Evolutionary conservation across 2,888 invertebrate genomes (phyloP).

Genomic region (Cephus sareptanus): DNA sequence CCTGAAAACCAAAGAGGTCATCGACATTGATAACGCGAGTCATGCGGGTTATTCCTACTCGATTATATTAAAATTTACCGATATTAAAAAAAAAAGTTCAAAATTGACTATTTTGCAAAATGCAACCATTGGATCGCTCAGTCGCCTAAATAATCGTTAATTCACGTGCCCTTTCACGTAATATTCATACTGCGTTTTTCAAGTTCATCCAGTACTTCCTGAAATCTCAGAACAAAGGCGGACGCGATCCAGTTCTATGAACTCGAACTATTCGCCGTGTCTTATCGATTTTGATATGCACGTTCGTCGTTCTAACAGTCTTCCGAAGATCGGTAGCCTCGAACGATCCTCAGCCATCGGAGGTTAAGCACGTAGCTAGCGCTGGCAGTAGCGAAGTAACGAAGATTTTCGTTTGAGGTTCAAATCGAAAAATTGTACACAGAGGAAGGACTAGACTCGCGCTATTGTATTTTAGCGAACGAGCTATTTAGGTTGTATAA

Average conservation of each 20-base stretch:
- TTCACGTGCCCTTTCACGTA: background rate
- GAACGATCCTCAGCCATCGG: background rate
- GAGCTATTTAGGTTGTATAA: background rate
- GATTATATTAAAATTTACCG: background rate
- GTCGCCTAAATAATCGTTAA: background rate
- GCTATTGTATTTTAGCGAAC: too few species aligned
- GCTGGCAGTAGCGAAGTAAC: background rate
- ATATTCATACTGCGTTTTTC: background rate
- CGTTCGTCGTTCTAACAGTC: background rate
- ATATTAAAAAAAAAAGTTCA: too few species aligned
- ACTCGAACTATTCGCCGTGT: background rate
- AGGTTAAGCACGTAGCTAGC: background rate
- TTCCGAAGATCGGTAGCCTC: background rate
- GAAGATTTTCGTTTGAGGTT: background rate
- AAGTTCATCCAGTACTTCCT: background rate
- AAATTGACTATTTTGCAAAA: background rate
- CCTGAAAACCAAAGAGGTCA: background rate
- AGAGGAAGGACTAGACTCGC: too few species aligned
- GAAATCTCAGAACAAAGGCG: background rate
- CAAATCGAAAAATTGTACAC: too few species aligned
- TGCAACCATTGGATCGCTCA: background rate
- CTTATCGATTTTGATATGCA: background rate
- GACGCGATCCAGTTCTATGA: background rate
- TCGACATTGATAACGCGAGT: background rate
- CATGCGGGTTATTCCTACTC: background rate